A percentile compares a stretch with the other conserved stretches of the same genome.
Evolutionary conservation across 2,888 invertebrate species (phyloP).

Genomic region (Agrotis ipsilon): DNA sequence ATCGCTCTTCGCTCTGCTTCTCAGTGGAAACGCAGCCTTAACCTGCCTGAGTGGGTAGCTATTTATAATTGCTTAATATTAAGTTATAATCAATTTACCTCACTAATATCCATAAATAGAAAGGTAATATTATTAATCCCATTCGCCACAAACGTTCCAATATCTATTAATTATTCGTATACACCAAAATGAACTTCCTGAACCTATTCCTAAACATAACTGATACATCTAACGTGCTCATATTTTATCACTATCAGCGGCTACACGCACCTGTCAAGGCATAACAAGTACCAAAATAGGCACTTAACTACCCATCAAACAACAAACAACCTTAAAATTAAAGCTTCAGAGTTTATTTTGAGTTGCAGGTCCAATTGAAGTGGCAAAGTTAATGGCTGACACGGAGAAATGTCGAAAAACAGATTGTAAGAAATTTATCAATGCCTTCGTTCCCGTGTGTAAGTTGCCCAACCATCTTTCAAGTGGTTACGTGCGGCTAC

Average conservation of each 20-base stretch:
- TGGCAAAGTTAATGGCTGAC: constrained; percentile 59
- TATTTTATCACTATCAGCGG: constrained; percentile 58
- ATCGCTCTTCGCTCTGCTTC: too few relatives aligned
- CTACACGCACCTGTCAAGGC: constrained; percentile 58
- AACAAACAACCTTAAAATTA: constrained; percentile 16
- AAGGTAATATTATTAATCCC: neutral
- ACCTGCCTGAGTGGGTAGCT: too few relatives aligned
- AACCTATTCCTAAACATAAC: constrained; percentile 10
- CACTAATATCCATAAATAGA: neutral
- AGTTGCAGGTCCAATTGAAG: constrained; percentile 4
- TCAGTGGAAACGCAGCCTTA: too few relatives aligned
- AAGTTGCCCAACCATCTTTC: constrained; percentile 40
- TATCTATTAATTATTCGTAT: constrained; percentile 2
- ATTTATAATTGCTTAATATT: too few relatives aligned
- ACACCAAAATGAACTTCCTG: constrained; percentile 14
- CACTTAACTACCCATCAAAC: constrained; percentile 36
- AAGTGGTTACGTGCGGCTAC: constrained; percentile 48
- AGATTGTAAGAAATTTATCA: constrained; percentile 65
- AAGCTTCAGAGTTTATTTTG: constrained; percentile 15
- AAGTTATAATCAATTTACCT: neutral
- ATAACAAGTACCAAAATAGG: constrained; percentile 52
- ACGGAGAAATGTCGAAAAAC: constrained; percentile 60
- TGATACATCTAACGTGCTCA: constrained; percentile 40
- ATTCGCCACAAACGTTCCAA: neutral
- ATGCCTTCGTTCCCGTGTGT: constrained; percentile 40